These are phyloP conservation scores for Macrocentrus cingulum DNA, from an alignment of 1,140 invertebrate genomes.

Conservation along the genomic window DNA sequence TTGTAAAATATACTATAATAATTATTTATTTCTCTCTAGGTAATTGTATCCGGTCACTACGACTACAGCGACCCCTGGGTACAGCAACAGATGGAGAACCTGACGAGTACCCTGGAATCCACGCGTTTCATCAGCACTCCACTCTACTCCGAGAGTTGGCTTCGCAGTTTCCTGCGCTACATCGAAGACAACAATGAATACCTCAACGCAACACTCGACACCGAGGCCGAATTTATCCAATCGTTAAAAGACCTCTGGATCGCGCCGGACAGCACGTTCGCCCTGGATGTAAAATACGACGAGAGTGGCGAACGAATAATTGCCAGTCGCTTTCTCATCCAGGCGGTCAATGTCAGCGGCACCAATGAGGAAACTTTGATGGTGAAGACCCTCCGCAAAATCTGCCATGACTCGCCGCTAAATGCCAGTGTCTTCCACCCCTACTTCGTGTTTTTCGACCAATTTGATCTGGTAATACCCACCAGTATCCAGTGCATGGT, in stretches of 20 bases:
- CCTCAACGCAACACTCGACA: conserved; percentile 72
- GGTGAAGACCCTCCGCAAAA: conserved; percentile 75
- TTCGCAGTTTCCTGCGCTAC: conserved; percentile 81
- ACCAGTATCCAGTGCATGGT: conserved; percentile 92
- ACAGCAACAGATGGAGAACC: conserved; percentile 76
- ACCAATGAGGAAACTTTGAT: conserved; percentile 91
- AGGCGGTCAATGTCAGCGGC: conserved; percentile 85
- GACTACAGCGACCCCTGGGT: conserved; percentile 82
- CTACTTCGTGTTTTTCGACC: conserved; percentile 94
- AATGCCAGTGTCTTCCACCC: conserved; percentile 93
- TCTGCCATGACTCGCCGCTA: conserved; percentile 76
- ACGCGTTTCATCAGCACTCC: conserved; percentile 77
- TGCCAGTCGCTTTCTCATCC: conserved; percentile 84
- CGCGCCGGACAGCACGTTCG: conserved; percentile 71
- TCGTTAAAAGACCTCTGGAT: conserved; percentile 77
- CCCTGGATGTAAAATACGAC: conserved; percentile 84
- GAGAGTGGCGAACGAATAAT: conserved; percentile 72
- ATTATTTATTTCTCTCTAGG: conserved; percentile 62
- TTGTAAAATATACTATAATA: conserved; percentile 7
- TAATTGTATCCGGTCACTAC: conserved; percentile 81
- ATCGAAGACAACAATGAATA: conserved; percentile 73
- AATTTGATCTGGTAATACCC: conserved; percentile 89
- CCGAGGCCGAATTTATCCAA: conserved; percentile 73
- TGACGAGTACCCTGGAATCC: conserved; percentile 79
- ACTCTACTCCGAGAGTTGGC: conserved; percentile 88